Conservation (phyloP, 2,797 vertebrate genomes). For the Petrocephalus sullivani region DNA sequence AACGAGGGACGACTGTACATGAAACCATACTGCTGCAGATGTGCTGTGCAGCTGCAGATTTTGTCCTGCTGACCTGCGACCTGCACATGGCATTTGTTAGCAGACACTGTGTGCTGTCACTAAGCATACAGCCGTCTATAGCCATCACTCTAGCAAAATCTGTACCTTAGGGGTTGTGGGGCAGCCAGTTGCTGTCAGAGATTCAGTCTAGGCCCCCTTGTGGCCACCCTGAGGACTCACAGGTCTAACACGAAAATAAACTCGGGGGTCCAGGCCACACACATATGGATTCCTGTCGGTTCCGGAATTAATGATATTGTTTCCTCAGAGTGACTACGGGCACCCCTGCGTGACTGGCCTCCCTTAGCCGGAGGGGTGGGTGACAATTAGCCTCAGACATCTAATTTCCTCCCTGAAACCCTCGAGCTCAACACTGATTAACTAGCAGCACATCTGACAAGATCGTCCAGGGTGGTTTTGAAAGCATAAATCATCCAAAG, state of each 20-base stretch:
- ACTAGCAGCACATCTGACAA: not conserved
- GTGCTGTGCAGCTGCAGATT: slow-evolving; percentile 19
- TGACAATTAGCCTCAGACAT: slow-evolving; percentile 12
- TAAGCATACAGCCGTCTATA: not conserved
- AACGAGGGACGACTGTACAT: not conserved
- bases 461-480: not conserved
- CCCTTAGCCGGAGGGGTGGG: slow-evolving; percentile 13
- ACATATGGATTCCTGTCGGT: slow-evolving; percentile 64
- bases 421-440: slow-evolving; percentile 15
- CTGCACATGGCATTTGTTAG: not conserved
- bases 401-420: not conserved
- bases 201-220: not conserved
- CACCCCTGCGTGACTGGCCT: slow-evolving; percentile 31
- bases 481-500: slow-evolving; percentile 3
- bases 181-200: not conserved
- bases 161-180: not conserved
- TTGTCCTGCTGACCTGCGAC: not conserved
- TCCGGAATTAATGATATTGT: slow-evolving; percentile 48
- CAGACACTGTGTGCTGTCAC: not conserved
- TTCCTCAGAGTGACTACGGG: slow-evolving; percentile 30
- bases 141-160: not conserved
- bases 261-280: slow-evolving; percentile 11
- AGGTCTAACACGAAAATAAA: not conserved
- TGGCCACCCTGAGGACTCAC: slow-evolving; percentile 37
- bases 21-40: not conserved